Conservation (phyloP, 2,888 invertebrate species). For the Orthonychiurus folsomi region DNA sequence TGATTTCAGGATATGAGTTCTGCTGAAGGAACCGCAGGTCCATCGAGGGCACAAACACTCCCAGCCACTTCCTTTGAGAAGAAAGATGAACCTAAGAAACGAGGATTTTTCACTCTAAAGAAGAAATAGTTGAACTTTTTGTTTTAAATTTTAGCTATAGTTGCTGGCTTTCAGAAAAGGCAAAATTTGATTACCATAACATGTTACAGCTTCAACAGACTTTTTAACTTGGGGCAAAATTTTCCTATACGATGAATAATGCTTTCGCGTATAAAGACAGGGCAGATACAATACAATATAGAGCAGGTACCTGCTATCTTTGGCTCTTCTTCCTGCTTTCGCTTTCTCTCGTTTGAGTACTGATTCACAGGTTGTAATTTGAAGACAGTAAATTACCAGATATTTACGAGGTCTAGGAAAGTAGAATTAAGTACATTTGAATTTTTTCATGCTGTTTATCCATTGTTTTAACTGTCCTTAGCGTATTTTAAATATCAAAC, state of each 20-base stretch:
- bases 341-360: background rate
- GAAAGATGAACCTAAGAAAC: slow-evolving; percentile 84
- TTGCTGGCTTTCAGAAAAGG: background rate
- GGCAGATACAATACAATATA: background rate
- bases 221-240: slow-evolving; percentile 1
- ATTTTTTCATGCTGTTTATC: no score
- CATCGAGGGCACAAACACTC: slow-evolving; percentile 80
- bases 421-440: no score
- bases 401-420: no score
- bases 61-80: slow-evolving; percentile 71
- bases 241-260: background rate
- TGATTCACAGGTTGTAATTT: background rate
- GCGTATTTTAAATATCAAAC: no score
- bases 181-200: background rate
- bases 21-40: slow-evolving; percentile 47
- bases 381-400: no score
- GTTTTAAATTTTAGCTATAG: background rate
- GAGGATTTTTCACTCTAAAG: slow-evolving; percentile 96
- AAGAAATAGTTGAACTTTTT: slow-evolving; percentile 62
- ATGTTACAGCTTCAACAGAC: background rate
- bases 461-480: no score
- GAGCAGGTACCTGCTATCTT: background rate
- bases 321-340: background rate
- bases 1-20: slow-evolving; percentile 36
- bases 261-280: background rate